Conservation (phyloP, 2,113 vertebrate species). For the Chlorodrepanis virens region DNA sequence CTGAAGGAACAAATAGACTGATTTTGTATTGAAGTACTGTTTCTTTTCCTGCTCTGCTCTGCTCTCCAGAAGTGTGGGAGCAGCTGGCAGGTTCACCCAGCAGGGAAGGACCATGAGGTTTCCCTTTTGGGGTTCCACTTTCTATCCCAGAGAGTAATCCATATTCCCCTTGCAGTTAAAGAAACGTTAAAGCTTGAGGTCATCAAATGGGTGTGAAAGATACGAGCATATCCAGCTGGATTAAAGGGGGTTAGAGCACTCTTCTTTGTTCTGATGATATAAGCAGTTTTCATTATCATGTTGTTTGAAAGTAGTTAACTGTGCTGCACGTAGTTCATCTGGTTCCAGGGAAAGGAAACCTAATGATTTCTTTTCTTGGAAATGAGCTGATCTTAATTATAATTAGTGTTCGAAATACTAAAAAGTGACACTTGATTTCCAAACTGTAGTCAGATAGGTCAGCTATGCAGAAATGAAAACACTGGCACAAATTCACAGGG, state of each 20-base stretch:
- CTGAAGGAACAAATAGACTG: background rate
- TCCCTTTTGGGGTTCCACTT: background rate
- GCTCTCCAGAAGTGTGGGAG: background rate
- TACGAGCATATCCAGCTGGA: background rate
- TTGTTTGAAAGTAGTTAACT: background rate
- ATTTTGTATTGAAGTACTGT: background rate
- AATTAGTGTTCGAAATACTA: background rate
- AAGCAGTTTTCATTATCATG: background rate
- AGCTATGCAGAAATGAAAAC: conserved; percentile 45
- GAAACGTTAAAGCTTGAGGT: background rate
- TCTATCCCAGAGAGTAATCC: background rate
- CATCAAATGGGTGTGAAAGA: background rate
- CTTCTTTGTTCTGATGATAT: background rate
- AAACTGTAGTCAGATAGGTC: background rate
- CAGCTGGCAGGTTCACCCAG: background rate
- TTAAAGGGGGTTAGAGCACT: background rate
- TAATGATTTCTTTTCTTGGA: conserved; percentile 11
- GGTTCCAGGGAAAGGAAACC: background rate
- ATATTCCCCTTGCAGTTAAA: background rate
- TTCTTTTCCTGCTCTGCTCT: background rate
- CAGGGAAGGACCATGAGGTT: background rate
- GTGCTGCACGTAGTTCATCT: background rate
- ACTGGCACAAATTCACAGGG: conserved; percentile 32
- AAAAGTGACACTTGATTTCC: conserved; percentile 4
- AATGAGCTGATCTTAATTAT: conserved; percentile 16